Base-by-base conservation (phyloP, 2,888 invertebrate genomes). In the Brachycybe producta region DNA sequence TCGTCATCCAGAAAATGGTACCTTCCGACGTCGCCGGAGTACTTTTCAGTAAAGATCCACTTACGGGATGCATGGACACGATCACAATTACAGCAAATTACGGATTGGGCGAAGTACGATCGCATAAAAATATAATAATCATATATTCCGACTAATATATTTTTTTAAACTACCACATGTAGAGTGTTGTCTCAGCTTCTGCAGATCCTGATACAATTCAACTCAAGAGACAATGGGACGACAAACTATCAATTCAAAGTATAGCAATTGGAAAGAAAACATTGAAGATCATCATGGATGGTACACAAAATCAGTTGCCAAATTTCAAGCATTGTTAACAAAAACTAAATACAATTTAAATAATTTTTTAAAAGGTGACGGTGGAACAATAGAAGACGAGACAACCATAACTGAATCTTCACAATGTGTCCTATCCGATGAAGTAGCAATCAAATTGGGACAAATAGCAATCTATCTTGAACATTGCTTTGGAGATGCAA, bases 1-100 rank as follows among this genome's bases (percentile, higher is more conserved):
- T 88, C 5, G 83, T 84, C 21, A 72, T 90, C 1, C 88, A 90
- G 65, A 74, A 74, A 59, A 77, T 88, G 77, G 78, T 83, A 19
- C 61, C 71, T 13, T 74, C 84, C 1, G 78, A 79, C 27, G 60
- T 65, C 1, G 65, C 69, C n/a, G 88, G 88, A 4, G 86, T 87
- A 2, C 66, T 88, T 65, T 88, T 87, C 67, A 83, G 87, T 0
- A 72, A 79, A 17, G 80, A 87, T 64, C 87, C 88, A 0, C 73
- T 76, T 2, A 76, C 75, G 11, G 80, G 79, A 0, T 78, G 82
- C 66, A 79, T 82, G 0, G 69, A 74, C 3, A 62, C 73, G 35
- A 72, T 87, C 54, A 70, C 80, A 11, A 73, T 90, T 57, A 82
- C 84, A 8, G 80, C 84, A 3, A 84, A 84, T 67, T 83, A 77